phyloP scores from a whole-genome alignment of 2,113 vertebrate genomes.

The Orycteropus afer region DNA sequence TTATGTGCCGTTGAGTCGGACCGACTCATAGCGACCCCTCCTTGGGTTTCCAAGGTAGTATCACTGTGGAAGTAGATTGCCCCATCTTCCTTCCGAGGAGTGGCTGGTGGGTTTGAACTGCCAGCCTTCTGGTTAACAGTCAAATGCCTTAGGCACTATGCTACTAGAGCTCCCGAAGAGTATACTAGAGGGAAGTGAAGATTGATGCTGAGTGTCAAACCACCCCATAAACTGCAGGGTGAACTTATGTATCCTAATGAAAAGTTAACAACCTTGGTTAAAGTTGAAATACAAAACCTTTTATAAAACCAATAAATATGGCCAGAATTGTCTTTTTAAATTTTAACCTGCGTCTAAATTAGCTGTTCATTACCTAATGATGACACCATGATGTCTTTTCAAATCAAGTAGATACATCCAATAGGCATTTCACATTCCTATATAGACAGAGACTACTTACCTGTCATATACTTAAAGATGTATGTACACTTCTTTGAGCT shows the following conservation, averaged over 20 bases:
- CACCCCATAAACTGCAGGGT: neutral
- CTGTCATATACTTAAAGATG: fast-evolving
- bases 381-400: neutral
- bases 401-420: neutral
- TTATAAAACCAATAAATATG: neutral
- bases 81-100: too few species aligned
- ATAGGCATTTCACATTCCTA: neutral
- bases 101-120: too few species aligned
- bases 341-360: neutral
- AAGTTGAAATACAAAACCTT: neutral
- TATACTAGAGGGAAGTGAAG: too few species aligned
- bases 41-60: too few species aligned
- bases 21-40: too few species aligned
- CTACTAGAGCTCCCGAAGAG: too few species aligned
- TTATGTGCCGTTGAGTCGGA: too few species aligned
- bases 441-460: neutral
- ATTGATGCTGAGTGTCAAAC: neutral
- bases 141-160: too few species aligned
- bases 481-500: neutral
- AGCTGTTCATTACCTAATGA: neutral
- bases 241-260: neutral
- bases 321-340: neutral
- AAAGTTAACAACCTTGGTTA: neutral
- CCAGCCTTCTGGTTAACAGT: too few species aligned
- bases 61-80: too few species aligned